These are phyloP conservation scores for Eulemur rufifrons DNA, from an alignment of 2,113 vertebrate genomes.

Conservation along the genomic window DNA sequence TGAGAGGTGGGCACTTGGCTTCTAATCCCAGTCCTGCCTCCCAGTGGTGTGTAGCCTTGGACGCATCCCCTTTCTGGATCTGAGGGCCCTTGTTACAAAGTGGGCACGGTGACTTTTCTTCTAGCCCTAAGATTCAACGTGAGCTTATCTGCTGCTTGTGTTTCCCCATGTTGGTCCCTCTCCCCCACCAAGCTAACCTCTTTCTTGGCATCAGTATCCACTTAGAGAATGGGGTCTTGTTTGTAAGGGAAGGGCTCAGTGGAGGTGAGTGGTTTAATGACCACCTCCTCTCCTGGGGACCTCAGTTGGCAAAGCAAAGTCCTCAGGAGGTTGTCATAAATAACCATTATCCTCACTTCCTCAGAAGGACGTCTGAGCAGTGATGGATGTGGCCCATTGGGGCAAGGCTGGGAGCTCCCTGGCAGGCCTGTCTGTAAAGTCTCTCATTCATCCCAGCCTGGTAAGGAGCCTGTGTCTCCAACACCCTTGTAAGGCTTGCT, in stretches of 20 bases:
- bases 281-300: slow-evolving; percentile 9
- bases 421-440: slow-evolving; percentile 73
- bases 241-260: slow-evolving; percentile 28
- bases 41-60: neutral
- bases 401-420: slow-evolving; percentile 73
- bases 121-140: neutral
- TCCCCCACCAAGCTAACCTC: neutral
- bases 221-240: slow-evolving; percentile 34
- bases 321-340: slow-evolving; percentile 78
- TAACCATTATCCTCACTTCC: slow-evolving; percentile 83
- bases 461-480: slow-evolving; percentile 32
- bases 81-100: neutral
- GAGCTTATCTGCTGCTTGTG: neutral
- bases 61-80: neutral
- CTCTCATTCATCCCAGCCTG: slow-evolving; percentile 70
- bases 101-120: neutral
- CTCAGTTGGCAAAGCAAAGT: slow-evolving; percentile 71
- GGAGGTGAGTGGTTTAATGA: slow-evolving; percentile 41
- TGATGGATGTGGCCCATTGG: slow-evolving; percentile 82
- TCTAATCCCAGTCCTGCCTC: neutral
- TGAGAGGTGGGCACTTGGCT: neutral
- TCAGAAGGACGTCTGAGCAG: slow-evolving; percentile 78
- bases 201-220: neutral
- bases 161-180: neutral
- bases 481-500: slow-evolving; percentile 62